phyloP scores from a whole-genome alignment of 2,797 vertebrate species.

The Lophotriccus pileatus region DNA sequence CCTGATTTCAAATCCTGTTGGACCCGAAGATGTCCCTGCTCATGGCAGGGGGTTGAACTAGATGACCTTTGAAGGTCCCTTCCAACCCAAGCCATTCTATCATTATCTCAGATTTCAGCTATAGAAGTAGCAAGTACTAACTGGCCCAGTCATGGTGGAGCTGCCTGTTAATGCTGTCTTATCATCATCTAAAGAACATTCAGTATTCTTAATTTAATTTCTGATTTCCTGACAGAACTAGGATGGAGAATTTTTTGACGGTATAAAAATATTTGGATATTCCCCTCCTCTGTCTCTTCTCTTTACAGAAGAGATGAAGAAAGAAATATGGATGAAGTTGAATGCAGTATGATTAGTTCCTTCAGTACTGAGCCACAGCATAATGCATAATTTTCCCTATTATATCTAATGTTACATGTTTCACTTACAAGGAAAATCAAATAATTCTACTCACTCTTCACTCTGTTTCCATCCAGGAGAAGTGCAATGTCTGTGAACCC shows the following conservation, averaged over 20 bases:
- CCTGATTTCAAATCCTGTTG: neutral
- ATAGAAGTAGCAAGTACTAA: neutral
- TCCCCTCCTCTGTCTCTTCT: neutral
- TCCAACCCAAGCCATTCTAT: neutral
- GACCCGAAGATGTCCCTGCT: neutral
- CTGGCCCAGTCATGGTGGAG: neutral
- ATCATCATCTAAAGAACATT: neutral
- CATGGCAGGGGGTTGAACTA: neutral
- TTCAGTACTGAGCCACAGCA: neutral
- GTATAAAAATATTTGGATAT: neutral
- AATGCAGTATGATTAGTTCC: neutral
- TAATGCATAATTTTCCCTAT: neutral
- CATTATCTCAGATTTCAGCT: neutral
- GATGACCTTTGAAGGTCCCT: neutral
- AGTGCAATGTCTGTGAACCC: neutral
- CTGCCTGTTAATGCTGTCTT: neutral
- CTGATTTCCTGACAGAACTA: neutral
- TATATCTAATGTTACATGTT: neutral
- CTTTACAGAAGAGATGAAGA: neutral
- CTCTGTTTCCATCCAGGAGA: neutral
- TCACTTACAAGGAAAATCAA: neutral
- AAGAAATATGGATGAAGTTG: neutral
- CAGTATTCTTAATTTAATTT: neutral
- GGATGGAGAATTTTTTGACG: neutral
- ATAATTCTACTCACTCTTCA: neutral